A percentile compares a stretch with the other conserved stretches of the same genome.
Evolutionary conservation across 2,888 invertebrate species (phyloP).

Genomic region (Dichetophora obliterata): DNA sequence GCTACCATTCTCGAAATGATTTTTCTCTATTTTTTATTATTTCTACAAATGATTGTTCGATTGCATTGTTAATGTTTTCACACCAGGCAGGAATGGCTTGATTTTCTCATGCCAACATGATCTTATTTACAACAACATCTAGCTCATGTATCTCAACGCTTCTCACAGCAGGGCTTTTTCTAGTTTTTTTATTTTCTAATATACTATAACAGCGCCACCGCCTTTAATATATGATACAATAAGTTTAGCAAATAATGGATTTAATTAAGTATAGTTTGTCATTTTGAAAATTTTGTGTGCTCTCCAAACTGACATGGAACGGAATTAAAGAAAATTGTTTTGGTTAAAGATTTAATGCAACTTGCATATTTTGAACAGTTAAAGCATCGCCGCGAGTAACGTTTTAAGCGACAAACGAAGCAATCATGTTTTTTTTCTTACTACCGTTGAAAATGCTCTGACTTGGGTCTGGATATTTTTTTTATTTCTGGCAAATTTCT

Average conservation of each 20-base stretch:
- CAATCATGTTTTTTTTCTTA: too few species aligned
- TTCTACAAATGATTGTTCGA: neutral
- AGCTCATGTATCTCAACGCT: neutral
- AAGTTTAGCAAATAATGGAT: neutral
- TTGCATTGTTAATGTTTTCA: neutral
- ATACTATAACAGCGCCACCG: slow-evolving; percentile 9
- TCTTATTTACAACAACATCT: neutral
- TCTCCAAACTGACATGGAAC: neutral
- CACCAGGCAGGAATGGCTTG: slow-evolving; percentile 2
- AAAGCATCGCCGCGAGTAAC: too few species aligned
- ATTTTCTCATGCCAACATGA: neutral
- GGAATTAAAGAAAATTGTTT: too few species aligned
- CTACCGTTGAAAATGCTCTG: too few species aligned
- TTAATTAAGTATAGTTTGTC: neutral
- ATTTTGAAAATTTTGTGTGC: neutral
- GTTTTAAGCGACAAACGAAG: too few species aligned
- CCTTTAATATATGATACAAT: neutral
- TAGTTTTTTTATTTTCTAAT: slow-evolving; percentile 13
- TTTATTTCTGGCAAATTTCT: too few species aligned
- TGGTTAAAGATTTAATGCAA: too few species aligned
- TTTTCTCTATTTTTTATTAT: neutral
- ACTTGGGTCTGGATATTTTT: too few species aligned
- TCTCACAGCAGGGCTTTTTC: slow-evolving; percentile 13
- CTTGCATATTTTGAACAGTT: too few species aligned
- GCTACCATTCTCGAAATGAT: neutral